Conservation (phyloP, 2,888 invertebrate species). For the Nymphalis c-album region DNA sequence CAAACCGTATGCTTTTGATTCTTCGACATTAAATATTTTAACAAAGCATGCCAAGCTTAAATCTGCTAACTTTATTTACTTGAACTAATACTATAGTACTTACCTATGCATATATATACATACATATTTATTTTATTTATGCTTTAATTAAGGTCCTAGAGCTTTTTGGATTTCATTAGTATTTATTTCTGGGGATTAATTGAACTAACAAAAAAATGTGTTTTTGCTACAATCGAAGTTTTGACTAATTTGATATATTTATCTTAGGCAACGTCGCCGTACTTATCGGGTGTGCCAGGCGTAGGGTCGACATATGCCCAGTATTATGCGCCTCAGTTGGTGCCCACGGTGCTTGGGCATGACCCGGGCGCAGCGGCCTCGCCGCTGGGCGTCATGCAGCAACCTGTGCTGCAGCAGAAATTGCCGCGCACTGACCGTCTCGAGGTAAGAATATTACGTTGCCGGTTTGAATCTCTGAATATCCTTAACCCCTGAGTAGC, state of each 20-base stretch:
- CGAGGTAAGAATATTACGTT: constrained; percentile 87
- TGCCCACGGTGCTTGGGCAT: constrained; percentile 94
- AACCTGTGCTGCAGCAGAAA: constrained; percentile 95
- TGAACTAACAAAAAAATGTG: constrained; percentile 2
- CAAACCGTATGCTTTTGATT: constrained; percentile 63
- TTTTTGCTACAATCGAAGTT: background rate
- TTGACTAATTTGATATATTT: constrained; percentile 4
- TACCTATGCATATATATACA: background rate
- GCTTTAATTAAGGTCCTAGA: constrained; percentile 21
- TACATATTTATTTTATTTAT: constrained; percentile 21
- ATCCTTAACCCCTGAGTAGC: constrained; percentile 55
- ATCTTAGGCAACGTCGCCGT: constrained; percentile 92
- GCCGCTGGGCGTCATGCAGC: constrained; percentile 92
- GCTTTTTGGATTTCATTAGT: constrained; percentile 18
- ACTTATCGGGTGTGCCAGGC: constrained; percentile 94
- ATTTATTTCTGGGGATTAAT: background rate
- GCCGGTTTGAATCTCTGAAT: constrained; percentile 50
- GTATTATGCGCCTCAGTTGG: constrained; percentile 93
- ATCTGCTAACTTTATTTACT: constrained; percentile 47
- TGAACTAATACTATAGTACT: constrained; percentile 38
- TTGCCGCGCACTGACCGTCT: constrained; percentile 96
- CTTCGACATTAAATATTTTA: constrained; percentile 53
- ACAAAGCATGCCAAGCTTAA: constrained; percentile 71
- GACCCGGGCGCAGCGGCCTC: constrained; percentile 91
- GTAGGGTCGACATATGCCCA: constrained; percentile 94